A percentile compares a stretch with the other conserved stretches of the same genome.
phyloP scores from a whole-genome alignment of 1,140 invertebrate species.

The Sinonovacula constricta region DNA sequence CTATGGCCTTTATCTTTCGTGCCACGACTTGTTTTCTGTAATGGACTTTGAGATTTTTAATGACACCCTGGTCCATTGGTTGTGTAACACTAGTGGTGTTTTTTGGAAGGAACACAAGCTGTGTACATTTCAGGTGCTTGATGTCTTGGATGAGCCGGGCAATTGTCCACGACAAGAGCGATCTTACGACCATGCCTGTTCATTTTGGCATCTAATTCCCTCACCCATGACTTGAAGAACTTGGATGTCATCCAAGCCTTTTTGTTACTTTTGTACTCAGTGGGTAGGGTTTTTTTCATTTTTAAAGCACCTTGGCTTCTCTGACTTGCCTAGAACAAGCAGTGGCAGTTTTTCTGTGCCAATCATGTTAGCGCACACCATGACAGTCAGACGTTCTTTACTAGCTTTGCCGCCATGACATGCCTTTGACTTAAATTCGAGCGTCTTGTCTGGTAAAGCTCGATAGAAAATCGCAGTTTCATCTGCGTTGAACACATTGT shows the following conservation, averaged over 20 bases:
- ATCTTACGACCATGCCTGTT: conserved; percentile 42
- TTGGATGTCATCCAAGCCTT: conserved; percentile 69
- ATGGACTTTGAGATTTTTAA: neutral
- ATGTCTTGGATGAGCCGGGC: conserved; percentile 50
- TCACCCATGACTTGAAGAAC: conserved; percentile 58
- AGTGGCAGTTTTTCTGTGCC: neutral
- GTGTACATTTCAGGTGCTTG: conserved; percentile 64
- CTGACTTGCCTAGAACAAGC: neutral
- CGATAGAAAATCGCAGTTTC: neutral
- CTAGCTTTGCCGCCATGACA: neutral
- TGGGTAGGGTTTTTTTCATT: conserved; percentile 49
- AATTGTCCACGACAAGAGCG: conserved; percentile 54
- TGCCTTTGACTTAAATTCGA: neutral
- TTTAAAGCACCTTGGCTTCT: neutral
- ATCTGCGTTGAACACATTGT: too few relatives aligned
- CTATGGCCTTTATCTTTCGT: neutral
- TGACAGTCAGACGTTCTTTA: neutral
- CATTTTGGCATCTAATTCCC: conserved; percentile 50
- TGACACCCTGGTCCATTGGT: neutral
- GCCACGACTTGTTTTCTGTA: neutral
- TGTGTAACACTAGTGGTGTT: conserved; percentile 47
- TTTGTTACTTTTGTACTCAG: conserved; percentile 56
- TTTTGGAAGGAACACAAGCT: conserved; percentile 52
- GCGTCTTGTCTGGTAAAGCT: neutral
- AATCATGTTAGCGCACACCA: neutral